Percentiles rank a stretch among this genome's conserved stretches.
Conservation (phyloP, 2,113 vertebrate species). For the Hypanus sabinus region DNA sequence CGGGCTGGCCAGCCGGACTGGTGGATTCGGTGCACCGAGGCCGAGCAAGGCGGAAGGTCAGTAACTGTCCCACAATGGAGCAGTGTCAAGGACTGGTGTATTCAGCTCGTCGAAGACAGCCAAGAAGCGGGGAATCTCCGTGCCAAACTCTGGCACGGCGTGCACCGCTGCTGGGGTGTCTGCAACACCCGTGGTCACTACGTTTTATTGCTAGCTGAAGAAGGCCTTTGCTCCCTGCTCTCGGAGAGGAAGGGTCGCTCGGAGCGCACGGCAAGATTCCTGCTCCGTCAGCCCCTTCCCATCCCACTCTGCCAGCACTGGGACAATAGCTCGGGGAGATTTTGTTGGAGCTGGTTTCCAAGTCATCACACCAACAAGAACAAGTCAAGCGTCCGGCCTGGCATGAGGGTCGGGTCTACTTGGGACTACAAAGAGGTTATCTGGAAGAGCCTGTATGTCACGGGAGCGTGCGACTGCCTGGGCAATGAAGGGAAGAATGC, state of each 20-base stretch:
- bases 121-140: not conserved
- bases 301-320: not conserved
- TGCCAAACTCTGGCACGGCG: not conserved
- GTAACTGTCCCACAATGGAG: not conserved
- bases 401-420: not conserved
- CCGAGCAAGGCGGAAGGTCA: not conserved
- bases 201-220: not conserved
- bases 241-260: not conserved
- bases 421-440: not conserved
- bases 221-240: not conserved
- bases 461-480: not conserved
- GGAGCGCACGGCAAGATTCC: not conserved
- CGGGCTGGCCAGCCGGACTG: too few species aligned
- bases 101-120: not conserved
- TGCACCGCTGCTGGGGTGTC: not conserved
- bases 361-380: not conserved
- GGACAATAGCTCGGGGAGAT: not conserved
- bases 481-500: not conserved
- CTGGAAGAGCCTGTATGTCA: not conserved
- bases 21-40: not conserved
- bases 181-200: not conserved
- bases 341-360: not conserved
- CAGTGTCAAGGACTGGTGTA: not conserved
- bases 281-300: not conserved
- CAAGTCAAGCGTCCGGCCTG: not conserved